Base-by-base conservation (phyloP, 1,140 invertebrate species). In the Cydia pomonella region DNA sequence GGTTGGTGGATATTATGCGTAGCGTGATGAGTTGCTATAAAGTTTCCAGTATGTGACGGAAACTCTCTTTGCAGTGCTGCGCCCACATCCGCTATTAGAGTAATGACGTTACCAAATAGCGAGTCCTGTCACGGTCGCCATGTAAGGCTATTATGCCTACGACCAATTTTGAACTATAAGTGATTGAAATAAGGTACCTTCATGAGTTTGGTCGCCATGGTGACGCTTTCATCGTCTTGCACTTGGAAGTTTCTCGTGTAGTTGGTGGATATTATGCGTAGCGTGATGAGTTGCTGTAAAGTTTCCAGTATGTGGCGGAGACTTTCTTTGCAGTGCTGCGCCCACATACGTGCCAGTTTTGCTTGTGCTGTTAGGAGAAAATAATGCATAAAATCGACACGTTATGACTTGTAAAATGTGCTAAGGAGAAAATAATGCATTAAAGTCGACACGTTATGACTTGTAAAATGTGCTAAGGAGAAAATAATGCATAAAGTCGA, bases 21-120 rank as follows among this genome's bases (percentile, higher is more conserved):
- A 97, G 93, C 1, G 97, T 98, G 74, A 98, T 97, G 16, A 98
- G 94, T 86, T 99, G 97, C 84, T 99, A 98, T 1, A 98, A 93
- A 27, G n/a, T n/a, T n/a, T n/a, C n/a, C n/a, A n/a, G n/a, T n/a
- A n/a, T n/a, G n/a, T n/a, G n/a, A n/a, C 95, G 94, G 12, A 99
- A 88, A n/a, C n/a, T n/a, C n/a, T n/a, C n/a, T n/a, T n/a, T 94
- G 72, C 95, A 96, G 81, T 96, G 95, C 44, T 93, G 94, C 0
- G 97, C 95, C 97, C 97, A 98, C 7, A 97, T 94, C n/a, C n/a
- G n/a, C n/a, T n/a, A n/a, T n/a, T n/a, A n/a, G n/a, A 33, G 29
- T 33, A 33, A 33, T 33, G 29, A 33, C 6, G 29, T 33, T 0
- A 7, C 29, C 12, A 12, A 41, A 13, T 41, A 41, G 29, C 2